Base-by-base conservation (phyloP, 2,113 vertebrate species). In the Penelope pileata region DNA sequence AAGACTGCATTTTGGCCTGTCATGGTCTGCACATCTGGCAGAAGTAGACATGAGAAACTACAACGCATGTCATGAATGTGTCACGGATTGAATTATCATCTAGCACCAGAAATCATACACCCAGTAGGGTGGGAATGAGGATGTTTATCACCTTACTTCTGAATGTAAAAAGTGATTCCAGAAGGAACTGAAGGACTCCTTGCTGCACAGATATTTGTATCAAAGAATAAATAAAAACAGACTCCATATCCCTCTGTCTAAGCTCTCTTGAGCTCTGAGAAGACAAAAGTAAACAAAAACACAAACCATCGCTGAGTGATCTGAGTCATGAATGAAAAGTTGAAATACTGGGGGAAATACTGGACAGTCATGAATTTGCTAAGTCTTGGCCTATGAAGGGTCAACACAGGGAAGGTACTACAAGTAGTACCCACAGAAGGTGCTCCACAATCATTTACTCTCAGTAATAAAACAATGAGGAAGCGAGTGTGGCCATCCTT, bases 1-100 rank as follows among this genome's bases (percentile, higher is more conserved):
- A 77, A 83, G 64, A 36, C 50, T 30, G n/a, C 32, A 60, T 90
- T n/a, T 93, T 94, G 88, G 85, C 83, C 69, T 48, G 59, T 64
- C 80, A 42, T 4, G 22, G 70, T 87, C 54, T 58, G 66, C 85
- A 89, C 63, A 73, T 66, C 86, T 92, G 91, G 91, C 87, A 93
- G 58, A 76, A 76, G 66, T 51, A 56, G 30, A 85, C 66, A 54
- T 58, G 42, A 58, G 86, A 91, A 74, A 29, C 74, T 64, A 27
- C 62, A 93, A 26, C 0, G 2, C n/a, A 30, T 66, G 64, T 67
- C 45, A 82, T 0, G 7, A 78, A 82, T 63, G 50, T 21, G 10
- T 43, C 42, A 38, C 11, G 68, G 76, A 12, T 43, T 58, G 72
- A 79, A 67, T 79, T 64, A 29, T 14, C 32, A 32, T 32, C 62